phyloP scores from a whole-genome alignment of 2,888 invertebrate genomes.

The Morpho helenor region DNA sequence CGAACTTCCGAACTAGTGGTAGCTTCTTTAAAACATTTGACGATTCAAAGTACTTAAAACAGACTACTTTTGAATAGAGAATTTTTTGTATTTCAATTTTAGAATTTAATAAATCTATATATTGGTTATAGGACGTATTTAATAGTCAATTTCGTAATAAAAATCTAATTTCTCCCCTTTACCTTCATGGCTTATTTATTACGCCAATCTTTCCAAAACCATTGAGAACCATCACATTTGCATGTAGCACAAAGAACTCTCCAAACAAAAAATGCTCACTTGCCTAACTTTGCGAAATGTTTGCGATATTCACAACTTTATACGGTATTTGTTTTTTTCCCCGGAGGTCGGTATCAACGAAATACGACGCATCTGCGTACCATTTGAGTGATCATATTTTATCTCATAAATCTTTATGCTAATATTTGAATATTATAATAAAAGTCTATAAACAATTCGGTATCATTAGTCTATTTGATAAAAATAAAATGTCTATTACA shows the following conservation, averaged over 20 bases:
- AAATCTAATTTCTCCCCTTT: conserved; percentile 28
- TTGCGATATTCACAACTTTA: conserved; percentile 60
- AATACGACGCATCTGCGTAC: conserved; percentile 60
- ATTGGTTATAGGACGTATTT: conserved; percentile 14
- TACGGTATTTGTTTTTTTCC: conserved; percentile 56
- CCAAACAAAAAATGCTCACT: conserved; percentile 48
- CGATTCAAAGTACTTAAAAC: too few species aligned
- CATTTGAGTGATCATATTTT: conserved; percentile 39
- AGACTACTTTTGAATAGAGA: too few species aligned
- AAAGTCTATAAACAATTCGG: too few species aligned
- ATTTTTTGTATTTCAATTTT: too few species aligned
- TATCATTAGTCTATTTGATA: too few species aligned
- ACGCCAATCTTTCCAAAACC: conserved; percentile 21
- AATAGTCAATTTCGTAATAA: conserved; percentile 14
- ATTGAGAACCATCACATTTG: conserved; percentile 34
- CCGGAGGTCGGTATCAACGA: conserved; percentile 49
- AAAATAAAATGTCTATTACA: too few species aligned
- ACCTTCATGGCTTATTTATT: conserved; percentile 33
- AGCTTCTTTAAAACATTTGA: too few species aligned
- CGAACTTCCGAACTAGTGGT: too few species aligned
- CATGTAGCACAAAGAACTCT: conserved; percentile 38
- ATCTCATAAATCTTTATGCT: conserved; percentile 24
- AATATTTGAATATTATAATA: conserved; percentile 17
- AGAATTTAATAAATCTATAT: conserved; percentile 9
- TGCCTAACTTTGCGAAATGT: conserved; percentile 56